Percentiles rank a stretch among this genome's conserved stretches.
Evolutionary conservation across 2,888 invertebrate species (phyloP).

Genomic region (Boloria euphrosyne): DNA sequence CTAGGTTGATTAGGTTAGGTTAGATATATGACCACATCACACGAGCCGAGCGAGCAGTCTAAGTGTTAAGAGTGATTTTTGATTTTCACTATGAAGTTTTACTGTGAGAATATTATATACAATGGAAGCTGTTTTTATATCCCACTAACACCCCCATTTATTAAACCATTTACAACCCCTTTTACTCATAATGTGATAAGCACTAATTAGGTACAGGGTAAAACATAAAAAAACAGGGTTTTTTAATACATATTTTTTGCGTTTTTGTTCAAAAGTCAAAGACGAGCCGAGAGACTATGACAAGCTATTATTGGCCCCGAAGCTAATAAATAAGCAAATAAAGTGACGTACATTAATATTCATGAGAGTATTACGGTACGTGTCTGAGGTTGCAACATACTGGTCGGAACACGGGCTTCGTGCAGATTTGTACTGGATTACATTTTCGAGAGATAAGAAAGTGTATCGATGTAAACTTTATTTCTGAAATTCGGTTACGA

Average conservation of each 20-base stretch:
- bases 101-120: too few species aligned
- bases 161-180: too few species aligned
- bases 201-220: too few species aligned
- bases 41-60: too few species aligned
- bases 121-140: too few species aligned
- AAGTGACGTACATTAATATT: constrained; percentile 72
- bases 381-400: constrained; percentile 48
- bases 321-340: constrained; percentile 66
- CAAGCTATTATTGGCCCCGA: constrained; percentile 52
- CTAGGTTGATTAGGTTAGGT: too few species aligned
- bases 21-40: too few species aligned
- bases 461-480: constrained; percentile 24
- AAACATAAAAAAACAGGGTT: too few species aligned
- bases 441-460: constrained; percentile 25
- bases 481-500: constrained; percentile 10
- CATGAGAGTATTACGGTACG: constrained; percentile 68
- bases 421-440: constrained; percentile 36
- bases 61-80: too few species aligned
- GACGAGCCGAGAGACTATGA: constrained; percentile 25
- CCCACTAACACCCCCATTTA: too few species aligned
- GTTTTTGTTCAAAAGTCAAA: constrained; percentile 37
- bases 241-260: background rate
- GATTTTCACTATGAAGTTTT: too few species aligned
- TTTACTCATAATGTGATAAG: too few species aligned
- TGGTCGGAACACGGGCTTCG: constrained; percentile 26